Base-by-base conservation (phyloP, 2,888 invertebrate species). In the Clepsis dumicolana region DNA sequence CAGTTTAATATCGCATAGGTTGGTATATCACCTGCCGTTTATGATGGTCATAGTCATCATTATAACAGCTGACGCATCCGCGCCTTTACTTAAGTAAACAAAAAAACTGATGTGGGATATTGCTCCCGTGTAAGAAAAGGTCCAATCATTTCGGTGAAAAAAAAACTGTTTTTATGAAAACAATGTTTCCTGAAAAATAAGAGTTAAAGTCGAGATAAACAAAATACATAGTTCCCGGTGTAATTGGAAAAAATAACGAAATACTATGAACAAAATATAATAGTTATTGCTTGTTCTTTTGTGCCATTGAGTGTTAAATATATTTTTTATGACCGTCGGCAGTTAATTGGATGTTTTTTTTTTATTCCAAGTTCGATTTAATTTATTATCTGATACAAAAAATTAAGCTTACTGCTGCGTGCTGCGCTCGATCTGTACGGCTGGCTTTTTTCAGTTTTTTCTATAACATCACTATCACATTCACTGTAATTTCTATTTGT, bases 391-490 rank as follows among this genome's bases (percentile, higher is more conserved):
- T n/a, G 4, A 3, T 18, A 62, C 38, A 65, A 71, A 70, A 70
- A 73, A 70, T 71, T 71, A 71, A 80, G 82, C 93, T 93, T 93
- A 93, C 93, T 91, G 83, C 89, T 93, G 83, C 88, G 90, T 38
- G 88, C 88, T 62, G 87, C 74, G 74, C 88, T 89, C 63, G 87
- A 82, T 85, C 84, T 88, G 77, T 88, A 89, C 3, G 86, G 85
- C 77, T 88, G 85, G 83, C 78, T 81, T 84, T 83, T 87, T 76
- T 85, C 86, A 87, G 87, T 82, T 84, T 83, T 87, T 76, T 84
- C 85, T 86, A 87, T 83, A 80, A 81, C 74, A 83, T 81, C 89
- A 91, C 88, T 92, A 90, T 90, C 93, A 93, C 93, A 90, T 84
- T 90, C 93, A 93, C 92, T 90, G 77, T 83, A 86, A 87, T 85